phyloP scores from a whole-genome alignment of 2,113 vertebrate species.

The Reinhardtius hippoglossoides region DNA sequence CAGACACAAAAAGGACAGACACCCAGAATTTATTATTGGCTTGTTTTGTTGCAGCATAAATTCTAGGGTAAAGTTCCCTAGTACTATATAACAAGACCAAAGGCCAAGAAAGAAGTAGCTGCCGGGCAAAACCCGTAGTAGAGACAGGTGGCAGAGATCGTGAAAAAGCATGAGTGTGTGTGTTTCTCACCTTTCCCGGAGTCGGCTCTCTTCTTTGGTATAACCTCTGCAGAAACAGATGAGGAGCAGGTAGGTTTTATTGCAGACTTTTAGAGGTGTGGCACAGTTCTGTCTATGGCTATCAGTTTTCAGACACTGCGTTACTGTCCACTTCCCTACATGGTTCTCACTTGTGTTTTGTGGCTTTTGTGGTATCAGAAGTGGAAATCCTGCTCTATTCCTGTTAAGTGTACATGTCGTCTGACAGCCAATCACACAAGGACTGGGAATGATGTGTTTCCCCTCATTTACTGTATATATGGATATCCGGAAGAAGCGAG shows the following conservation, averaged over 20 bases:
- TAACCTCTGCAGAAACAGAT: conserved; percentile 71
- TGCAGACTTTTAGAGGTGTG: conserved; percentile 50
- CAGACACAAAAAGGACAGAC: no score
- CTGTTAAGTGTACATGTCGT: not conserved
- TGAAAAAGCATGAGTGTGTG: not conserved
- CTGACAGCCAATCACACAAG: conserved; percentile 34
- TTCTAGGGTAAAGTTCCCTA: not conserved
- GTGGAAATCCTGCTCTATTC: not conserved
- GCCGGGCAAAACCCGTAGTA: not conserved
- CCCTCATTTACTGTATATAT: conserved; percentile 26
- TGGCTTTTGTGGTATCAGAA: conserved; percentile 39
- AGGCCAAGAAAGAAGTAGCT: not conserved
- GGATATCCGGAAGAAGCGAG: conserved; percentile 26
- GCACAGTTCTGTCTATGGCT: conserved; percentile 42
- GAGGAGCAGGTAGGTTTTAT: conserved; percentile 38
- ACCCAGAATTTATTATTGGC: no score
- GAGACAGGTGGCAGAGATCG: not conserved
- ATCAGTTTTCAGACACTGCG: conserved; percentile 34
- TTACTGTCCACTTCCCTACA: conserved; percentile 56
- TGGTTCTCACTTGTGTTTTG: conserved; percentile 37
- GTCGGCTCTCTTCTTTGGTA: conserved; percentile 79
- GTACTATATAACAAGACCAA: conserved; percentile 1
- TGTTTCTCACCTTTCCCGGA: conserved; percentile 75
- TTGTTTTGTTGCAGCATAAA: no score
- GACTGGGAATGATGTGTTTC: conserved; percentile 54